phyloP scores from a whole-genome alignment of 2,888 invertebrate species.

The Pinctada fucata region DNA sequence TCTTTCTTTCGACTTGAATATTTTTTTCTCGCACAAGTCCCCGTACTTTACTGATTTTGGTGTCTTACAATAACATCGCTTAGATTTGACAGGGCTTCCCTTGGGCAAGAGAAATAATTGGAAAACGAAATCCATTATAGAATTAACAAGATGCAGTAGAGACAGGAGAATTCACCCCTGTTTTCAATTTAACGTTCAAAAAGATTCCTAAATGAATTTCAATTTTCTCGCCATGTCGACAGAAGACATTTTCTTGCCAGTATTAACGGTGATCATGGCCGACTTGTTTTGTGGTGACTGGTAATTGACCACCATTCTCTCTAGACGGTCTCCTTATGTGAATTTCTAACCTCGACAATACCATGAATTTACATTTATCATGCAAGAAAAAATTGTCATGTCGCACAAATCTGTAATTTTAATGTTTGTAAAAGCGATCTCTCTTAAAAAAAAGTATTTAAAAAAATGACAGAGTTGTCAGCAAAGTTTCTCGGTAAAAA shows the following conservation, averaged over 20 bases:
- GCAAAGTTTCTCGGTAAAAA: too few relatives aligned
- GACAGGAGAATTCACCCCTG: conserved; percentile 5
- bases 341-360: not conserved
- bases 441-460: too few relatives aligned
- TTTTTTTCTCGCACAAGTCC: too few relatives aligned
- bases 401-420: too few relatives aligned
- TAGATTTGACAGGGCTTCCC: conserved; percentile 30
- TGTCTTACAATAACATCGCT: conserved; percentile 11
- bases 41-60: too few relatives aligned
- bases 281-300: not conserved
- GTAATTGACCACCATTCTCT: conserved; percentile 1
- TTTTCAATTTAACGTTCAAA: not conserved
- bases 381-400: too few relatives aligned
- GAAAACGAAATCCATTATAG: conserved; percentile 38
- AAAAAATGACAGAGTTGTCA: too few relatives aligned
- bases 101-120: conserved; percentile 41
- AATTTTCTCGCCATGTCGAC: not conserved
- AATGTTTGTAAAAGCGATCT: too few relatives aligned
- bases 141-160: conserved; percentile 19
- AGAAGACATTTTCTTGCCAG: not conserved
- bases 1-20: too few relatives aligned
- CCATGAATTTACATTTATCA: not conserved
- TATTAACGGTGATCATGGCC: not conserved
- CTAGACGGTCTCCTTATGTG: not conserved
- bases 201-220: not conserved